Percentiles rank a stretch among this genome's conserved stretches.
phyloP scores from a whole-genome alignment of 2,888 invertebrate genomes.

The Hoplodrina ambigua region DNA sequence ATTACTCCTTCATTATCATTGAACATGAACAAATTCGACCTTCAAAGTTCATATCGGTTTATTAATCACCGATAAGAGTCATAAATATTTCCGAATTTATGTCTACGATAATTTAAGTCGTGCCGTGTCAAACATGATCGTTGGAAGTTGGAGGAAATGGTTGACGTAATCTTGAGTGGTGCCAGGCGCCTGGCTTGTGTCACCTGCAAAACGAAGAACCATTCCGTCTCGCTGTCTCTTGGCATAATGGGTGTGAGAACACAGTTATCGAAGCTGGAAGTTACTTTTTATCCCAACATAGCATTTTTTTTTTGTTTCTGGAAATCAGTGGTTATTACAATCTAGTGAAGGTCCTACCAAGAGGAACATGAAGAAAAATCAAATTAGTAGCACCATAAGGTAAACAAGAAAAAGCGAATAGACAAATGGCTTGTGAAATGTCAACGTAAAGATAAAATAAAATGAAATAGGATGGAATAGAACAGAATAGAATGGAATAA shows the following conservation, averaged over 20 bases:
- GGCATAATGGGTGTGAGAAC: not conserved
- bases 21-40: constrained; percentile 20
- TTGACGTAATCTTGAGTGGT: constrained; percentile 38
- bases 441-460: too few relatives aligned
- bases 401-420: too few relatives aligned
- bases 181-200: constrained; percentile 7
- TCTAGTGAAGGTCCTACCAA: too few relatives aligned
- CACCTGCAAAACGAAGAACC: constrained; percentile 1
- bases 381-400: too few relatives aligned
- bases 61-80: constrained; percentile 24
- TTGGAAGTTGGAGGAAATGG: constrained; percentile 12
- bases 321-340: too few relatives aligned
- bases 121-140: not conserved
- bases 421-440: too few relatives aligned
- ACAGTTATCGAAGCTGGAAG: too few relatives aligned
- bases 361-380: too few relatives aligned
- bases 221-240: not conserved
- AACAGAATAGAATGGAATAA: too few relatives aligned
- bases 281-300: too few relatives aligned
- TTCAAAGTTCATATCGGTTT: constrained; percentile 26
- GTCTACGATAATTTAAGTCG: constrained; percentile 19
- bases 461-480: too few relatives aligned
- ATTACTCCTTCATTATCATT: constrained; percentile 21
- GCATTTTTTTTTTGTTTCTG: too few relatives aligned
- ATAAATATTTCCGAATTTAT: constrained; percentile 41